Evolutionary conservation across 1,140 invertebrate species (phyloP).

Genomic region (Drosophila suzukii): DNA sequence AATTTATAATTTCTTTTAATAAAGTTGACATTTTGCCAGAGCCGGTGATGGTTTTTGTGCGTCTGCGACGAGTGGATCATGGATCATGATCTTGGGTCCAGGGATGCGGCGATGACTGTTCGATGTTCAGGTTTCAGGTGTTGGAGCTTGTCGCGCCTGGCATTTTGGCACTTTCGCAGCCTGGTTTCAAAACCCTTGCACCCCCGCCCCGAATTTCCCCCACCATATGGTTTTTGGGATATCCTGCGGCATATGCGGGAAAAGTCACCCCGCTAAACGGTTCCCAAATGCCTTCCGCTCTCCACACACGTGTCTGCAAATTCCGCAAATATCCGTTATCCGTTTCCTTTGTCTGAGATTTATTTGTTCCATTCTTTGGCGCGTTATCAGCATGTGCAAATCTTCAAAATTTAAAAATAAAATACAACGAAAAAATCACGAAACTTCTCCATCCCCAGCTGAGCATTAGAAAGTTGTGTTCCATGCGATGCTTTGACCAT

Average conservation of each 20-base stretch:
- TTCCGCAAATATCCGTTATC: constrained; percentile 82
- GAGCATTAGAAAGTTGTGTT: constrained; percentile 12
- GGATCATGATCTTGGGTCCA: constrained; percentile 40
- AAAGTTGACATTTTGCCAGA: constrained; percentile 77
- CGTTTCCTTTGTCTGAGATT: constrained; percentile 78
- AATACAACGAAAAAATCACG: constrained; percentile 42
- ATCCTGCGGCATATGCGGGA: constrained; percentile 46
- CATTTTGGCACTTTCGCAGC: constrained; percentile 73
- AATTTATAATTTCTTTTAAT: constrained; percentile 84
- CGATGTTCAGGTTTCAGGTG: constrained; percentile 51
- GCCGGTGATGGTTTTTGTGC: constrained; percentile 47
- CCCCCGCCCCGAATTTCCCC: neutral
- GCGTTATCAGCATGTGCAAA: constrained; percentile 70
- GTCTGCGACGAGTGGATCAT: constrained; percentile 73
- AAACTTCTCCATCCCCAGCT: constrained; percentile 28
- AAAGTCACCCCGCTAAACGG: constrained; percentile 62
- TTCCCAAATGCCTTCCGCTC: constrained; percentile 66
- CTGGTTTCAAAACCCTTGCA: neutral
- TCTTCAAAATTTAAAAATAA: constrained; percentile 75
- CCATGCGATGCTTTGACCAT: constrained; percentile 69
- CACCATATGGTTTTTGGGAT: neutral
- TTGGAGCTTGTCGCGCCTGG: constrained; percentile 76
- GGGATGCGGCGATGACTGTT: constrained; percentile 30
- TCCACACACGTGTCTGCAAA: constrained; percentile 75
- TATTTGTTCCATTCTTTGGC: constrained; percentile 53